Evolutionary conservation across 2,113 vertebrate species (phyloP).

Genomic region (Pampusana beccarii): DNA sequence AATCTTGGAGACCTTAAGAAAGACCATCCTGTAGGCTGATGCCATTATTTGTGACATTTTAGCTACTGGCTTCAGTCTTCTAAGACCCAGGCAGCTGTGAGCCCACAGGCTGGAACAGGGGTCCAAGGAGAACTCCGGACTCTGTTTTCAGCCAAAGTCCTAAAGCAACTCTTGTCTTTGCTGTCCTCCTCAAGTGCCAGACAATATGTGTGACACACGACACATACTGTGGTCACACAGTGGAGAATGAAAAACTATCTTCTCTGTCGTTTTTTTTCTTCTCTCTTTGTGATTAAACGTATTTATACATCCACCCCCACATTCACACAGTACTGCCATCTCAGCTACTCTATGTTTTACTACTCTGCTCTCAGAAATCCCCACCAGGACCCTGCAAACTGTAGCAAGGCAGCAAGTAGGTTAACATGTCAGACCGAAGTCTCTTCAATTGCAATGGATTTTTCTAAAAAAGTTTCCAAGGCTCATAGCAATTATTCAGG

Average conservation of each 20-base stretch:
- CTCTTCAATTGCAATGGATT: not conserved
- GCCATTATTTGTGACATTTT: not conserved
- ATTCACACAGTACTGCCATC: not conserved
- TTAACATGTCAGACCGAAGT: not conserved
- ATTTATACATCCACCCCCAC: not conserved
- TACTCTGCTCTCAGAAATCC: not conserved
- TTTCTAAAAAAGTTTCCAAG: not conserved
- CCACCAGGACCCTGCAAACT: not conserved
- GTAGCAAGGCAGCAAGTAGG: not conserved
- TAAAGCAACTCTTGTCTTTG: not conserved
- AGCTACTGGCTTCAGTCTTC: not conserved
- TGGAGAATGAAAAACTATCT: not conserved
- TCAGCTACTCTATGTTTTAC: not conserved
- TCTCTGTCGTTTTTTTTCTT: not conserved
- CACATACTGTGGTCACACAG: not conserved
- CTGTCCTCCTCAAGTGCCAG: not conserved
- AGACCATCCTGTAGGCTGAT: not conserved
- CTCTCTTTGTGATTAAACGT: not conserved
- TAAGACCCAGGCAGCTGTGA: not conserved
- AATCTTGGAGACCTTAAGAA: not conserved
- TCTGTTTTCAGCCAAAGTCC: not conserved
- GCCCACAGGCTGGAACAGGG: not conserved
- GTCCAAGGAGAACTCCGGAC: not conserved
- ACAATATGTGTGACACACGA: not conserved
- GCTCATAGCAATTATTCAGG: not conserved